These are phyloP conservation scores for Brotula barbata DNA, from an alignment of 2,797 vertebrate species.

Conservation along the genomic window DNA sequence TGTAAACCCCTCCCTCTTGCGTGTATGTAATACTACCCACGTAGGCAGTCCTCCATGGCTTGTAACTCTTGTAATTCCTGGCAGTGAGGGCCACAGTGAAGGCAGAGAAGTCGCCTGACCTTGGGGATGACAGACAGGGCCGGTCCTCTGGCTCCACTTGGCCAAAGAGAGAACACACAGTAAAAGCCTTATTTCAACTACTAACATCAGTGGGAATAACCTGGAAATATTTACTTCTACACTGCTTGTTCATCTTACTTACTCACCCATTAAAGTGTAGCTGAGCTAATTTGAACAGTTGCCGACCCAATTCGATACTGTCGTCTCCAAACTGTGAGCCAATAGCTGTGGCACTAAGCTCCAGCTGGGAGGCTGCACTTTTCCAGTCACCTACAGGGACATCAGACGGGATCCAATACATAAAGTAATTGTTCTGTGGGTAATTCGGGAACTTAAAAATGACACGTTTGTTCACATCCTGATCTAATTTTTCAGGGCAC, in stretches of 20 bases:
- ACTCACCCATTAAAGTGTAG: slow-evolving; percentile 93
- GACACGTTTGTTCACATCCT: too few species aligned
- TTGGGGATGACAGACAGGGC: slow-evolving; percentile 81
- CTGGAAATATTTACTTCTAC: background rate
- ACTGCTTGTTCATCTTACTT: background rate
- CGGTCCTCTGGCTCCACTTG: slow-evolving; percentile 80
- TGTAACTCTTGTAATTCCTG: slow-evolving; percentile 85
- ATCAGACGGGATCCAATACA: background rate
- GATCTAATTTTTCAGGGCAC: too few species aligned
- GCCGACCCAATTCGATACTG: slow-evolving; percentile 88
- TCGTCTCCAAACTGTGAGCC: slow-evolving; percentile 83
- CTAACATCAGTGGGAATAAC: background rate
- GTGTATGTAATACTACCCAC: slow-evolving; percentile 37
- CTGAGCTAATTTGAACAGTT: slow-evolving; percentile 94
- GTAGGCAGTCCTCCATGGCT: slow-evolving; percentile 88
- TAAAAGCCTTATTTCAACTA: slow-evolving; percentile 14
- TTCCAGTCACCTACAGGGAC: slow-evolving; percentile 84
- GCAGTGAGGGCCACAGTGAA: slow-evolving; percentile 82
- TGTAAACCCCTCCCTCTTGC: too few species aligned
- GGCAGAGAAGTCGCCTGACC: slow-evolving; percentile 81
- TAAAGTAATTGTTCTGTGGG: too few species aligned
- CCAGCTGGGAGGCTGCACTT: slow-evolving; percentile 84
- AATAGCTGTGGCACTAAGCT: slow-evolving; percentile 78
- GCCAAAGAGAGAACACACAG: slow-evolving; percentile 16
- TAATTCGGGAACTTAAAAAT: too few species aligned